Conservation (phyloP, 2,888 invertebrate species). For the Agrilus mali region DNA sequence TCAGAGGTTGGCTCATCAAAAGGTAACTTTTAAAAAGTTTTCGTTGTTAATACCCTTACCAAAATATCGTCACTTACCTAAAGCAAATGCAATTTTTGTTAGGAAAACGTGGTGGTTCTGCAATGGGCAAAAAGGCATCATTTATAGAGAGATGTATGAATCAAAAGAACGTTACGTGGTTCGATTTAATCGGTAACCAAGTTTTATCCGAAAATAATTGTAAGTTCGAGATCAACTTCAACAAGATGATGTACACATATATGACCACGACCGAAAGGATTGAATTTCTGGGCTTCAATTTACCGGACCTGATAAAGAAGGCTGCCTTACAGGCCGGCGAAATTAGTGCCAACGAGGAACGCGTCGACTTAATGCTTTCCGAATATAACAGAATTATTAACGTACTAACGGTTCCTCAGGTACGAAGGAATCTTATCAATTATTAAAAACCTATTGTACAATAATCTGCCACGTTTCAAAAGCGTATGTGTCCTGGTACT, state of each 20-base stretch:
- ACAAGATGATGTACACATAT: slow-evolving; percentile 49
- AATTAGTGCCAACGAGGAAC: slow-evolving; percentile 52
- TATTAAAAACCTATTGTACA: no score
- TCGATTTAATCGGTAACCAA: slow-evolving; percentile 53
- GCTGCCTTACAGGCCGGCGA: slow-evolving; percentile 49
- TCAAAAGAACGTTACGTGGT: slow-evolving; percentile 42
- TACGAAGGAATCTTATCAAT: slow-evolving; percentile 21
- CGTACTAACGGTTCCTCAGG: slow-evolving; percentile 59
- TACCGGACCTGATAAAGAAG: slow-evolving; percentile 40
- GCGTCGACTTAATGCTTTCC: slow-evolving; percentile 43
- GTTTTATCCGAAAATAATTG: slow-evolving; percentile 55
- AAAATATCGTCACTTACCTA: no score
- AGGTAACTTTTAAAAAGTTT: no score
- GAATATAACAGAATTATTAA: slow-evolving; percentile 53
- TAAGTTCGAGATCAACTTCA: slow-evolving; percentile 54
- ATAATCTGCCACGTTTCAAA: no score
- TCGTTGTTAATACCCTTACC: no score
- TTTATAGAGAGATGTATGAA: slow-evolving; percentile 22
- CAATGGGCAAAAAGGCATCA: no score
- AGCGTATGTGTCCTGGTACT: no score
- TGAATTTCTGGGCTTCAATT: slow-evolving; percentile 52
- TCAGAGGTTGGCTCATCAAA: no score
- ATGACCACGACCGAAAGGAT: slow-evolving; percentile 63
- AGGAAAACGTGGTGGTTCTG: no score
- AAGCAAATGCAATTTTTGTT: no score